phyloP scores from a whole-genome alignment of 2,113 vertebrate genomes.

The Aramus guarauna region DNA sequence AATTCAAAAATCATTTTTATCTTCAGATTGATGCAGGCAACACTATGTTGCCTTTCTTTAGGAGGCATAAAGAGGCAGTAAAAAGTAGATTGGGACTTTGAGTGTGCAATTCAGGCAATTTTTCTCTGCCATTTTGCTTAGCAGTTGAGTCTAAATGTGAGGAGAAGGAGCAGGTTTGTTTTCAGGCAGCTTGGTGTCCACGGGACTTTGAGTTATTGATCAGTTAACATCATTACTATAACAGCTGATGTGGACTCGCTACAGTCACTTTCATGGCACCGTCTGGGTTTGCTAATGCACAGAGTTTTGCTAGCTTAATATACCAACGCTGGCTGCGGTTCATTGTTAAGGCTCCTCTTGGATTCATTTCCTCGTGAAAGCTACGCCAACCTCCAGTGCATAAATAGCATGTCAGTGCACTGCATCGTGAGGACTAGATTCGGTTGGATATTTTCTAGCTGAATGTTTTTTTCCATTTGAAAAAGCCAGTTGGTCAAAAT shows the following conservation, averaged over 20 bases:
- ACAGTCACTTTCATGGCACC: neutral
- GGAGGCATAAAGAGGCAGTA: neutral
- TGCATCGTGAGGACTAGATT: accelerated
- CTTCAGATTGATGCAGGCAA: neutral
- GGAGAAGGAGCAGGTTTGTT: neutral
- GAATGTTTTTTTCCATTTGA: neutral
- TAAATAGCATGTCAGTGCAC: neutral
- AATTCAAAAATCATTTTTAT: neutral
- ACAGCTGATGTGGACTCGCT: neutral
- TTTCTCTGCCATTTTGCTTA: neutral
- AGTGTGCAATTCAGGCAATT: neutral
- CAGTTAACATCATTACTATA: neutral
- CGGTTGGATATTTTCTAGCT: neutral
- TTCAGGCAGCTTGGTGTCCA: neutral
- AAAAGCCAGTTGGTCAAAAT: neutral
- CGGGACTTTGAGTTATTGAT: neutral
- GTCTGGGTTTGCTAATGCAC: neutral
- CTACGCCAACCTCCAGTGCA: neutral
- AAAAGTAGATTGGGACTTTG: neutral
- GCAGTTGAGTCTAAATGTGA: neutral
- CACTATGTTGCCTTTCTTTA: neutral
- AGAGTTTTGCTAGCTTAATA: neutral
- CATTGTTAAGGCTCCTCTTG: neutral
- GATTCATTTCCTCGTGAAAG: neutral
- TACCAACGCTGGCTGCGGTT: neutral